Evolutionary conservation across 2,113 vertebrate genomes (phyloP).

Genomic region (Ceyx melanurus): DNA sequence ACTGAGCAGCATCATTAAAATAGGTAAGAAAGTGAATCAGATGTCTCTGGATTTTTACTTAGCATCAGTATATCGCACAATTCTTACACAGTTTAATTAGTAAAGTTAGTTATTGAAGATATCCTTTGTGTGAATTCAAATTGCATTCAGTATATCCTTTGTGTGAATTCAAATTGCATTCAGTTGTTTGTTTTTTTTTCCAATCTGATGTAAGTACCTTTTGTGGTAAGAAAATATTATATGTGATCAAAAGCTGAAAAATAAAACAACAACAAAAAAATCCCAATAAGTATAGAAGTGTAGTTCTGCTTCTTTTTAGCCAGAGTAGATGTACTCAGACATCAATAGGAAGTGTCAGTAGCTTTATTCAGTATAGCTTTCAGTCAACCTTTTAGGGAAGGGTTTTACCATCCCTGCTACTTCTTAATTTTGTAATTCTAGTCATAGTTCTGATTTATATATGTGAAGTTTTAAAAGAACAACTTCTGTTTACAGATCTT

Average conservation of each 20-base stretch:
- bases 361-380: neutral
- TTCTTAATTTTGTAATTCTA: neutral
- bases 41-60: neutral
- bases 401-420: neutral
- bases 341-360: neutral
- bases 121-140: neutral
- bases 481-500: neutral
- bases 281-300: neutral
- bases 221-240: neutral
- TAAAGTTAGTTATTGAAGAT: neutral
- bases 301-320: neutral
- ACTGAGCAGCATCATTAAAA: conserved; percentile 94
- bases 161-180: neutral
- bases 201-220: neutral
- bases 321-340: neutral
- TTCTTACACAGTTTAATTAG: neutral
- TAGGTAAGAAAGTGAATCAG: conserved; percentile 77
- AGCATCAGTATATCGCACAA: neutral
- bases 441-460: neutral
- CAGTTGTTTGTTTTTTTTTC: neutral
- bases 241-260: neutral
- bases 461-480: neutral
- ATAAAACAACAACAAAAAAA: accelerated
- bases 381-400: neutral
- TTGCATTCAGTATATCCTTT: neutral